phyloP scores from a whole-genome alignment of 2,797 vertebrate species.

The Pseudochirops corinnae region DNA sequence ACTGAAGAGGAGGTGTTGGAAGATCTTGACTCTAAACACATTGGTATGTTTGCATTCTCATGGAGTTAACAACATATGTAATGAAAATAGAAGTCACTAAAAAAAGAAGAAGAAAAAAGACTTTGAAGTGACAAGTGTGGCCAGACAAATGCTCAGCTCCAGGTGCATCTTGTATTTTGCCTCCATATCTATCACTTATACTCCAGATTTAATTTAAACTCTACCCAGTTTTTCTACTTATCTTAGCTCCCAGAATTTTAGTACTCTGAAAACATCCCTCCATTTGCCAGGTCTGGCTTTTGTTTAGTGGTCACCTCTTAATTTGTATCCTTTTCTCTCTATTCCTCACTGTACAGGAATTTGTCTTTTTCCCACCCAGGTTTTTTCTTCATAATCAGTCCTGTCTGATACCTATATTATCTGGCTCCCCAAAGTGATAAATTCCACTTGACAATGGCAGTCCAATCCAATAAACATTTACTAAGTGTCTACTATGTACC shows the following conservation, averaged over 20 bases:
- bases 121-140: not conserved
- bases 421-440: not conserved
- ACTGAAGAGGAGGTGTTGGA: not conserved
- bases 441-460: not conserved
- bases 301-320: no score
- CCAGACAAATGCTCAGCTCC: not conserved
- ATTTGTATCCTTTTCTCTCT: no score
- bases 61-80: not conserved
- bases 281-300: no score
- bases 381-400: not conserved
- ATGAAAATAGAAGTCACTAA: not conserved
- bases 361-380: not conserved
- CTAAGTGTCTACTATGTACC: no score
- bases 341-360: not conserved
- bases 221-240: no score
- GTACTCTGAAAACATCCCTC: no score
- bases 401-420: not conserved
- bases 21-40: not conserved
- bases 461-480: no score
- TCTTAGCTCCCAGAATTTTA: no score
- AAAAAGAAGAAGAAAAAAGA: not conserved
- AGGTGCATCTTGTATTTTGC: not conserved
- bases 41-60: not conserved
- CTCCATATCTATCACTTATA: not conserved
- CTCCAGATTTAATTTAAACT: not conserved